These are phyloP conservation scores for Ormia ochracea DNA, from an alignment of 2,888 invertebrate species.

Conservation along the genomic window DNA sequence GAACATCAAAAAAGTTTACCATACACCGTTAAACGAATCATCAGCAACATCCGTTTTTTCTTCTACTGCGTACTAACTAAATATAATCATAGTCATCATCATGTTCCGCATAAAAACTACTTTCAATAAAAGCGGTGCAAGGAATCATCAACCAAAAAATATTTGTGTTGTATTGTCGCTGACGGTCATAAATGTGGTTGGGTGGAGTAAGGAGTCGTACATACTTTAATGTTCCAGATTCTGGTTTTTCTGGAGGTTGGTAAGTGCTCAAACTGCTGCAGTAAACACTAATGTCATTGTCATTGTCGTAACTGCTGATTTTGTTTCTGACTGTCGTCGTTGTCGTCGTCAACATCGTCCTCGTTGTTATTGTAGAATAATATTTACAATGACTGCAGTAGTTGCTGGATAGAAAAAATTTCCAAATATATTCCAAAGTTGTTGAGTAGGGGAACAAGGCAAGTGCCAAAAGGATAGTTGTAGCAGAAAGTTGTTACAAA, in stretches of 20 bases:
- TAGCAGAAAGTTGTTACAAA: conserved; percentile 48
- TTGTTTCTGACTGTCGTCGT: conserved; percentile 33
- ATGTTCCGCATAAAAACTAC: conserved; percentile 10
- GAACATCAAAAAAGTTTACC: conserved; percentile 6
- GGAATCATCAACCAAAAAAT: conserved; percentile 30
- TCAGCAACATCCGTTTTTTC: conserved; percentile 51
- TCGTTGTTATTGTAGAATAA: conserved; percentile 51
- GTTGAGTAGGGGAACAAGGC: neutral
- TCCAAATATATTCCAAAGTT: neutral
- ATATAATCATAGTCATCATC: conserved; percentile 38
- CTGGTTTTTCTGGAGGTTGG: conserved; percentile 21
- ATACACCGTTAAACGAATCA: conserved; percentile 56
- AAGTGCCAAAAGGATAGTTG: conserved; percentile 44
- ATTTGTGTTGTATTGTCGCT: conserved; percentile 20
- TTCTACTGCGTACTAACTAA: conserved; percentile 19
- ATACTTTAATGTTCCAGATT: conserved; percentile 41
- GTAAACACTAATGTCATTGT: conserved; percentile 39
- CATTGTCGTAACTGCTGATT: conserved; percentile 53
- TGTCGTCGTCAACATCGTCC: neutral
- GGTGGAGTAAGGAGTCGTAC: neutral
- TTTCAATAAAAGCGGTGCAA: neutral
- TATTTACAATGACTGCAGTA: conserved; percentile 63
- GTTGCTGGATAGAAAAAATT: neutral
- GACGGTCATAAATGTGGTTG: conserved; percentile 22
- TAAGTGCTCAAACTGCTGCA: conserved; percentile 16